Evolutionary conservation across 2,797 vertebrate genomes (phyloP).

Genomic region (Oryzias sinensis): DNA sequence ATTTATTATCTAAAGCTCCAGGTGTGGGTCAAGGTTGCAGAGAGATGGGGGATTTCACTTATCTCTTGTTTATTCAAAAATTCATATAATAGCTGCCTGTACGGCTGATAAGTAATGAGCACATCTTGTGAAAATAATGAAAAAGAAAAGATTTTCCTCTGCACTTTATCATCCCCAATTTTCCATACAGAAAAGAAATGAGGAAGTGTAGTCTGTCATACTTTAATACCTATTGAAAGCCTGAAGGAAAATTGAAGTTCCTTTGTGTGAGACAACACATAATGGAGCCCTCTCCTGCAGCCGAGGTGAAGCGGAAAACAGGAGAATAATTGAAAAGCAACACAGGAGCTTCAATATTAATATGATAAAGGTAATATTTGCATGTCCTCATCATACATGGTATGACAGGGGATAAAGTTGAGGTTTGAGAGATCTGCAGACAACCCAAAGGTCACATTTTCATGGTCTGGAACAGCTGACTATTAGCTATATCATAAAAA

Average conservation of each 20-base stretch:
- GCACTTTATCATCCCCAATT: conserved; percentile 59
- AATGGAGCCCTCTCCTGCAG: conserved; percentile 51
- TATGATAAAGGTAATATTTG: conserved; percentile 12
- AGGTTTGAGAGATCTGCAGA: conserved; percentile 11
- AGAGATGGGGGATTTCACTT: conserved; percentile 77
- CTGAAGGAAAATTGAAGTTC: conserved; percentile 59
- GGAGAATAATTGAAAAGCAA: conserved; percentile 59
- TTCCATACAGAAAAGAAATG: conserved; percentile 63
- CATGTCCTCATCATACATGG: conserved; percentile 28
- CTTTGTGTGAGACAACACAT: conserved; percentile 56
- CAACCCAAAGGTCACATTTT: neutral
- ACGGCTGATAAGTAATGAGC: conserved; percentile 74
- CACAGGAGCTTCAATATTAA: conserved; percentile 31
- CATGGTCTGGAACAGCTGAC: neutral
- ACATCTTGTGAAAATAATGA: conserved; percentile 72
- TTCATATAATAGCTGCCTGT: conserved; percentile 73
- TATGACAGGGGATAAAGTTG: conserved; percentile 9
- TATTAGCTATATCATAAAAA: neutral
- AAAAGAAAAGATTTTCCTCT: conserved; percentile 64
- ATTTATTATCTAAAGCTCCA: conserved; percentile 81
- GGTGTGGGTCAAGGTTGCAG: conserved; percentile 71
- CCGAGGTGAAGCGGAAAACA: conserved; percentile 56
- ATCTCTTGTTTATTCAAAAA: conserved; percentile 79
- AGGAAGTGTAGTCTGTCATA: conserved; percentile 53
- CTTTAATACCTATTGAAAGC: conserved; percentile 66